Evolutionary conservation across 1,140 invertebrate species (phyloP).

Genomic region (Dryas iulia): DNA sequence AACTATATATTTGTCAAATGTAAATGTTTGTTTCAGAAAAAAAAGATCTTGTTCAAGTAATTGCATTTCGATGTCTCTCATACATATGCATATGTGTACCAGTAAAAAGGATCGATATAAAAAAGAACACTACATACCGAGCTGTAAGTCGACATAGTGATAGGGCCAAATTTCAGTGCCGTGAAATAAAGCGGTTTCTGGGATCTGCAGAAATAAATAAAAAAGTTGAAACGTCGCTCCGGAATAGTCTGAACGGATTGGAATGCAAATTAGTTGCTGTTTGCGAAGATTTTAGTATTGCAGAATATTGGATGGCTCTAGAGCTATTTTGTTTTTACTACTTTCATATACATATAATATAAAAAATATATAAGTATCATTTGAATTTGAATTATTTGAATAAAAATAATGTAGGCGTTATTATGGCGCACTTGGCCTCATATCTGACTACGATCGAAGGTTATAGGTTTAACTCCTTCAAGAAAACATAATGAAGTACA

Average conservation of each 20-base stretch:
- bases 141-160: conserved; percentile 64
- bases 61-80: too few relatives aligned
- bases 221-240: conserved; percentile 14
- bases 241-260: conserved; percentile 10
- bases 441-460: background rate
- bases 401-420: background rate
- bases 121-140: conserved; percentile 42
- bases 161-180: conserved; percentile 59
- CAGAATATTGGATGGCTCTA: conserved; percentile 13
- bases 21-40: too few relatives aligned
- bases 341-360: too few relatives aligned
- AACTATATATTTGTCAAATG: too few relatives aligned
- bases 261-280: conserved; percentile 21
- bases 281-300: conserved; percentile 20
- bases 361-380: too few relatives aligned
- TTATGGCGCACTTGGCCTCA: background rate
- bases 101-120: background rate
- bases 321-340: background rate
- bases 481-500: too few relatives aligned
- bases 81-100: too few relatives aligned
- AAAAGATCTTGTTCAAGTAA: too few relatives aligned
- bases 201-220: conserved; percentile 47
- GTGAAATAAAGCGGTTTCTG: conserved; percentile 69
- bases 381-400: too few relatives aligned
- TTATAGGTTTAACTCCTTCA: too few relatives aligned